Conservation (phyloP, 2,888 invertebrate genomes). For the Onchidella celtica region DNA sequence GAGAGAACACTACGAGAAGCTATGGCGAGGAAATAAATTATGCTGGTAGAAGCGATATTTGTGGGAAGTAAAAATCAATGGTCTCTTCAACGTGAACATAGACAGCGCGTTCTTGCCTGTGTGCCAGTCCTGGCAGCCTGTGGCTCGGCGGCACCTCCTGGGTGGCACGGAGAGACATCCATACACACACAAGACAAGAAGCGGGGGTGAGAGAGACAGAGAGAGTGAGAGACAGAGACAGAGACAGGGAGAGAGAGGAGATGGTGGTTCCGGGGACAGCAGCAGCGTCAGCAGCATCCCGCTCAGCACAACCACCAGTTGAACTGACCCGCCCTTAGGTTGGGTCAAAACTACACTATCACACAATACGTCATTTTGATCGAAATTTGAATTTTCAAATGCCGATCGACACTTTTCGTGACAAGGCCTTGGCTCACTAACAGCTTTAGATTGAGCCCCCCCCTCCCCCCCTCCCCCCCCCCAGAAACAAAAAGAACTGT, state of each 20-base stretch:
- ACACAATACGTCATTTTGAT: too few species aligned
- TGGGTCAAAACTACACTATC: too few species aligned
- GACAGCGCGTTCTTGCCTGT: not conserved
- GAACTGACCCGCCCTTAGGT: too few species aligned
- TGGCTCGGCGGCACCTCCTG: not conserved
- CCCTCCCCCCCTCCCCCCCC: too few species aligned
- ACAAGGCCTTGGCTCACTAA: too few species aligned
- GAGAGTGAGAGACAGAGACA: too few species aligned
- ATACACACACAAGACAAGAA: not conserved
- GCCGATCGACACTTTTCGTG: too few species aligned
- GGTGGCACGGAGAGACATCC: not conserved
- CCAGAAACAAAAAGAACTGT: too few species aligned
- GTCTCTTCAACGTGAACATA: not conserved
- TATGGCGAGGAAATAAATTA: constrained; percentile 22
- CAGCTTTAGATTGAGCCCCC: too few species aligned
- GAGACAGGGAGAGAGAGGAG: too few species aligned
- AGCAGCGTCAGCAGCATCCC: not conserved
- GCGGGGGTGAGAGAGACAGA: constrained; percentile 9
- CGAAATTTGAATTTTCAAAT: too few species aligned
- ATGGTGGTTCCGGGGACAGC: not conserved
- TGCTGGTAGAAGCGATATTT: not conserved
- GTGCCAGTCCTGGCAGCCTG: not conserved
- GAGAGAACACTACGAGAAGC: too few species aligned
- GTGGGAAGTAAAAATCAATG: constrained; percentile 22
- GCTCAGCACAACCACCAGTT: not conserved